These are phyloP conservation scores for Leptodirus hochenwartii DNA, from an alignment of 2,888 invertebrate species.

Conservation along the genomic window DNA sequence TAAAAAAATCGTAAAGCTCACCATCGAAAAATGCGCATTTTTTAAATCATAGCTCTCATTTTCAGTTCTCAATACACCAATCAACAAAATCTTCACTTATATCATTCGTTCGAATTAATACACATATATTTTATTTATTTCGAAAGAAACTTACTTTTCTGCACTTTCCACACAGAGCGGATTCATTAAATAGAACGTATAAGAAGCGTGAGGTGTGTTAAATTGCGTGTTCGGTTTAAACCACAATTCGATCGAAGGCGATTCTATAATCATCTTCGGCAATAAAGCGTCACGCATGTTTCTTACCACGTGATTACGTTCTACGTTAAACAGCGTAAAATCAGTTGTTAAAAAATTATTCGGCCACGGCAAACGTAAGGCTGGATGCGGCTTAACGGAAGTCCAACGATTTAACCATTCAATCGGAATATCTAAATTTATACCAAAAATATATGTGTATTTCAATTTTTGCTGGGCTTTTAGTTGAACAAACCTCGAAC, in stretches of 20 bases:
- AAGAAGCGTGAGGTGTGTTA: constrained; percentile 55
- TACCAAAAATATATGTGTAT: constrained; percentile 2
- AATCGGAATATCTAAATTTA: constrained; percentile 34
- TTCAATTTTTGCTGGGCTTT: not conserved
- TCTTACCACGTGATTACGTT: constrained; percentile 19
- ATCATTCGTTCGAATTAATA: no score
- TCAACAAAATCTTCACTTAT: no score
- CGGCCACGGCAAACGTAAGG: constrained; percentile 48
- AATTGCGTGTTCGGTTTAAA: constrained; percentile 72
- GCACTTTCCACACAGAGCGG: constrained; percentile 43
- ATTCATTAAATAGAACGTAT: constrained; percentile 54
- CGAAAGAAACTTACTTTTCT: constrained; percentile 36
- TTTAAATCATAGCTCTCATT: not conserved
- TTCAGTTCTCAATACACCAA: no score
- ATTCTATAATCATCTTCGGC: constrained; percentile 38
- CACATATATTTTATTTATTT: constrained; percentile 1
- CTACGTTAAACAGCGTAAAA: constrained; percentile 38
- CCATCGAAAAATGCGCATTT: constrained; percentile 5
- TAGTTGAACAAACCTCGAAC: constrained; percentile 36
- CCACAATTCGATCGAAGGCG: constrained; percentile 52
- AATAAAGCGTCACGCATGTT: no score
- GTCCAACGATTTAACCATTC: constrained; percentile 47
- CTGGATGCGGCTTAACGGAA: constrained; percentile 31
- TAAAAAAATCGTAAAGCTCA: constrained; percentile 19
- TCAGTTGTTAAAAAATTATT: constrained; percentile 58